Conservation (phyloP, 1,140 invertebrate genomes). For the Cyrtorhinus lividipennis region DNA sequence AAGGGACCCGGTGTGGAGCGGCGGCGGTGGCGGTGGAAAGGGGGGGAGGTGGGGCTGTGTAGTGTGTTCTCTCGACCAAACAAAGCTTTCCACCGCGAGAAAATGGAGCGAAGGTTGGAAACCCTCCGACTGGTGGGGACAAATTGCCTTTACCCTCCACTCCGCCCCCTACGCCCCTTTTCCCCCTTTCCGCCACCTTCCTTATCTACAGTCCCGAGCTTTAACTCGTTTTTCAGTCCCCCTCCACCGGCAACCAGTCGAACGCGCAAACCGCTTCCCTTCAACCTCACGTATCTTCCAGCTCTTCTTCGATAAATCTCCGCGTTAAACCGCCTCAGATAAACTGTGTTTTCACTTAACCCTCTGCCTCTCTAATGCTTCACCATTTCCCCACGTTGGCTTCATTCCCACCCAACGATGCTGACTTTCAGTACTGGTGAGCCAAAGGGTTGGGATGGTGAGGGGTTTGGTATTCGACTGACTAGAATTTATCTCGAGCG, state of each 20-base stretch:
- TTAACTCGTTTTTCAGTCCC: slow-evolving; percentile 1
- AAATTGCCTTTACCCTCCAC: not conserved
- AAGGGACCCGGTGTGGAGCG: no score
- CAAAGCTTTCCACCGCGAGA: not conserved
- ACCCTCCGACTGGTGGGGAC: not conserved
- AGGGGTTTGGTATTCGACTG: no score
- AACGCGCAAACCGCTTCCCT: not conserved
- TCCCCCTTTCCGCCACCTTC: not conserved
- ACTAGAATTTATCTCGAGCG: no score
- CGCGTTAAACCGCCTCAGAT: not conserved
- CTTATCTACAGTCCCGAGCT: not conserved
- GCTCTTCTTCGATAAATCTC: not conserved
- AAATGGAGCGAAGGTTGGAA: not conserved
- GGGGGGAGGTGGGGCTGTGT: not conserved
- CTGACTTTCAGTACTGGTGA: no score
- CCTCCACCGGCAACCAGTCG: not conserved
- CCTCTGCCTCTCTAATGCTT: no score
- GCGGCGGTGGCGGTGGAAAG: not conserved
- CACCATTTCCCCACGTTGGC: no score
- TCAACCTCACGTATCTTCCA: not conserved
- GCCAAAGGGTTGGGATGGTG: no score
- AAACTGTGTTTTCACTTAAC: not conserved
- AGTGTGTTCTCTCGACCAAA: not conserved
- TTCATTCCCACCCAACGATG: no score
- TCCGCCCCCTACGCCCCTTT: not conserved